Base-by-base conservation (phyloP, 1,140 invertebrate genomes). In the Cydia amplana region DNA sequence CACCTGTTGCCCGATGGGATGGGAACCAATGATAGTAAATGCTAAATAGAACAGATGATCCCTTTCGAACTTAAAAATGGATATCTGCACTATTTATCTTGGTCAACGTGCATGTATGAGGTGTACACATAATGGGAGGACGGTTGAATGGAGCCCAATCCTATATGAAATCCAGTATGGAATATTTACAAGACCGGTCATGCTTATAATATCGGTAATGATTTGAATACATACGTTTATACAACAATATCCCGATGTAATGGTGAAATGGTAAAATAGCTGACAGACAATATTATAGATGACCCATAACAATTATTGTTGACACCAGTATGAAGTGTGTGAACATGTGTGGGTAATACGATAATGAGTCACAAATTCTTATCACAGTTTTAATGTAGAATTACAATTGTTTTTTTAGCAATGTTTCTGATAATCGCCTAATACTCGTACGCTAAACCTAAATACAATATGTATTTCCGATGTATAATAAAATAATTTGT, bases 181-280 rank as follows among this genome's bases (percentile, higher is more conserved):
- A 70, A 70, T 18, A 70, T 18, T 36, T 60, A 60, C 55, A 23
- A 60, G 10, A 60, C 65, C 36, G 18, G 65, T 2, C 65, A 70
- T 70, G 65, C 65, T 70, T 36, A 70, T 18, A 40, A 70, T 70
- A 70, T 18, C 65, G 65, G 65, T 70, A 40, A 40, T 70, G 65
- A 60, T 23, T 23, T 60, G 9, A 20, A 10, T 60, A 23, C n/a
- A n/a, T n/a, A n/a, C n/a, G n/a, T n/a, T n/a, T n/a, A 40, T 40
- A 40, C 9, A 40, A 1, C 36, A 40, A 40, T 40, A 40, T 40
- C 20, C 55, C 55, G 20, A 60, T 60, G 51, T 5, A 51, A 51
- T 2, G n/a, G 51, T 23, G 55, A 23, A 20, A 55, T 1, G 18
- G 55, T 60, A 51, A 51, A 3, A 23, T 60, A n/a, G 4, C n/a